Conservation (phyloP, 2,113 vertebrate species). For the Pangasianodon hypophthalmus region DNA sequence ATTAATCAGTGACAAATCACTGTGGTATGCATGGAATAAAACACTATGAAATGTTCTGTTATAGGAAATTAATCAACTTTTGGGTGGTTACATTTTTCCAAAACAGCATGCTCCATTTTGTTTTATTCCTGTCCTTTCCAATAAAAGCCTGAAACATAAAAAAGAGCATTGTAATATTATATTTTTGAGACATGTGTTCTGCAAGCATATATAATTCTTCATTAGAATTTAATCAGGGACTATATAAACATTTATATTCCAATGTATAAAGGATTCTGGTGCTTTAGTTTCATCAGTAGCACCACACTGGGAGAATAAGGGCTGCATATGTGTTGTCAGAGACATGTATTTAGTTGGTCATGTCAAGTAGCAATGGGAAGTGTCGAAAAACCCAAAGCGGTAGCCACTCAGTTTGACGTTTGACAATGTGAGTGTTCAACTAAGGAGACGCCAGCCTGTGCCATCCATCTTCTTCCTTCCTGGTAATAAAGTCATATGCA, state of each 20-base stretch:
- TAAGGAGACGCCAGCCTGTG: background rate
- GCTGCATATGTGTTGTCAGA: background rate
- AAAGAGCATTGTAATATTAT: background rate
- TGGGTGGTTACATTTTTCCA: background rate
- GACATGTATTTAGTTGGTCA: background rate
- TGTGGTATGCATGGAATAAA: background rate
- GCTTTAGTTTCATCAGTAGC: background rate
- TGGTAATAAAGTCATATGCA: background rate
- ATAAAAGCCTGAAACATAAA: background rate
- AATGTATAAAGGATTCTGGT: background rate
- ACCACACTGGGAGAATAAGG: background rate
- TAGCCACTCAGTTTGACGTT: background rate
- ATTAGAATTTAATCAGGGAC: background rate
- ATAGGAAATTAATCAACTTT: background rate
- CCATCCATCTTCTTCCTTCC: background rate
- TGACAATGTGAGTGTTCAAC: background rate
- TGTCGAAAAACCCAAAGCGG: background rate
- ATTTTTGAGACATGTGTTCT: background rate
- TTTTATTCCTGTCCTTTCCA: background rate
- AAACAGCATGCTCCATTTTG: background rate
- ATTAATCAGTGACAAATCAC: background rate
- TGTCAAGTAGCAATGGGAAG: background rate
- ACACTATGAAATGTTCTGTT: background rate
- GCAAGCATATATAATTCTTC: background rate
- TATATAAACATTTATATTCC: background rate